Conservation (phyloP, 1,140 invertebrate genomes). For the Drosophila hydei region DNA sequence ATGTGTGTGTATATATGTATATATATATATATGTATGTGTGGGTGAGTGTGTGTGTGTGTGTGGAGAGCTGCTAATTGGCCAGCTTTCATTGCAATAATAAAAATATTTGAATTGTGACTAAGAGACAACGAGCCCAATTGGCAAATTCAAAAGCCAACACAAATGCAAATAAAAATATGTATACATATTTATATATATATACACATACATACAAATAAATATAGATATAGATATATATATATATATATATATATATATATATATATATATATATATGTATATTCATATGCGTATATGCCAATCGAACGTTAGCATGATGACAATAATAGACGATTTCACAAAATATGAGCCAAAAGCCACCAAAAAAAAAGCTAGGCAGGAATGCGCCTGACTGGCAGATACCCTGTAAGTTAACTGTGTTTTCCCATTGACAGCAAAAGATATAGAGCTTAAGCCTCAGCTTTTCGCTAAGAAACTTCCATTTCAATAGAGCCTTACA, state of each 20-base stretch:
- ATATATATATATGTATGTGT: conserved; percentile 14
- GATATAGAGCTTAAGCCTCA: too few relatives aligned
- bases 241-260: neutral
- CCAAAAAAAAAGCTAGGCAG: too few relatives aligned
- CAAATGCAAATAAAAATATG: conserved; percentile 60
- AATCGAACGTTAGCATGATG: conserved; percentile 79
- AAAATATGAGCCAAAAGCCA: conserved; percentile 64
- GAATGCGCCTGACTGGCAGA: neutral
- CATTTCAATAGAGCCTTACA: too few relatives aligned
- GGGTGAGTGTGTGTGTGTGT: conserved; percentile 1
- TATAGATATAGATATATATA: conserved; percentile 6
- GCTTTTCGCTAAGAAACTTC: too few relatives aligned
- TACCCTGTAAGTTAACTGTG: conserved; percentile 19
- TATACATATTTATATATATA: conserved; percentile 28
- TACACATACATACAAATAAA: neutral
- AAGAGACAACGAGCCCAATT: conserved; percentile 65
- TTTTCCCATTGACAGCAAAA: neutral
- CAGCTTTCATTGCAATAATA: conserved; percentile 77
- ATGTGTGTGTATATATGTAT: conserved; percentile 15
- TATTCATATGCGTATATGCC: conserved; percentile 38
- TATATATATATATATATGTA: neutral
- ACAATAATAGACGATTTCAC: conserved; percentile 80
- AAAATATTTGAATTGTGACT: conserved; percentile 68
- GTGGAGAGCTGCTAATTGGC: conserved; percentile 65
- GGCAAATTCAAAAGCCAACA: conserved; percentile 68